These are phyloP conservation scores for Pheosia gnoma DNA, from an alignment of 2,888 invertebrate species.

Conservation along the genomic window DNA sequence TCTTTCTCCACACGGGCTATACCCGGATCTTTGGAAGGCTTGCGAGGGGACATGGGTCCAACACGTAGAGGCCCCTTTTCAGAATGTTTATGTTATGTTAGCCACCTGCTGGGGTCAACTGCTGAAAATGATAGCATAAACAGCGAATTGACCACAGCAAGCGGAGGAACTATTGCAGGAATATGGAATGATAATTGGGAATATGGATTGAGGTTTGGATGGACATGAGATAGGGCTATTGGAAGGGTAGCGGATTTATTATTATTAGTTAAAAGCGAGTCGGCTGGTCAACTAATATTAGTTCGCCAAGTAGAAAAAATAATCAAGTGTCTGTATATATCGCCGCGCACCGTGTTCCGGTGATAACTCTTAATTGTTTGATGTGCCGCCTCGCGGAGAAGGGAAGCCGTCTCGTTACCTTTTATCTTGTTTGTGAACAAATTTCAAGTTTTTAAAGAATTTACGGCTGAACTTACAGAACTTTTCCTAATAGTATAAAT, in stretches of 20 bases:
- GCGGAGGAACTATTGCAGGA: too few species aligned
- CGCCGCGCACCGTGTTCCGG: constrained; percentile 56
- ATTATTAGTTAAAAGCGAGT: constrained; percentile 71
- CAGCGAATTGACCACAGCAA: too few species aligned
- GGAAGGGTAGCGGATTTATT: constrained; percentile 13
- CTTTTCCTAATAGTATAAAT: constrained; percentile 9
- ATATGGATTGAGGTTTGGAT: too few species aligned
- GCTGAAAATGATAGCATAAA: too few species aligned
- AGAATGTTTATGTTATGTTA: too few species aligned
- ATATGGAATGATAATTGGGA: too few species aligned
- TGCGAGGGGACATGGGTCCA: too few species aligned
- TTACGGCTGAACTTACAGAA: constrained; percentile 31
- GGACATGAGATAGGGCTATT: too few species aligned
- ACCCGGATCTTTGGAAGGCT: too few species aligned
- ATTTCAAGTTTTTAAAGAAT: constrained; percentile 51
- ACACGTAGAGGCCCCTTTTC: too few species aligned
- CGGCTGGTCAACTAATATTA: constrained; percentile 78
- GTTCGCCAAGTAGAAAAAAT: constrained; percentile 72
- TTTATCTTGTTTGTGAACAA: constrained; percentile 50
- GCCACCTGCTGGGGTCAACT: too few species aligned
- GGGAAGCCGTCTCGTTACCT: constrained; percentile 43
- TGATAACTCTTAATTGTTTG: constrained; percentile 75
- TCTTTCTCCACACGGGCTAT: too few species aligned
- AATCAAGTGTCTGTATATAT: constrained; percentile 75
- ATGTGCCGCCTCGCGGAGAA: constrained; percentile 52